Conservation (phyloP, 2,888 invertebrate genomes). For the Dendrolimus houi region DNA sequence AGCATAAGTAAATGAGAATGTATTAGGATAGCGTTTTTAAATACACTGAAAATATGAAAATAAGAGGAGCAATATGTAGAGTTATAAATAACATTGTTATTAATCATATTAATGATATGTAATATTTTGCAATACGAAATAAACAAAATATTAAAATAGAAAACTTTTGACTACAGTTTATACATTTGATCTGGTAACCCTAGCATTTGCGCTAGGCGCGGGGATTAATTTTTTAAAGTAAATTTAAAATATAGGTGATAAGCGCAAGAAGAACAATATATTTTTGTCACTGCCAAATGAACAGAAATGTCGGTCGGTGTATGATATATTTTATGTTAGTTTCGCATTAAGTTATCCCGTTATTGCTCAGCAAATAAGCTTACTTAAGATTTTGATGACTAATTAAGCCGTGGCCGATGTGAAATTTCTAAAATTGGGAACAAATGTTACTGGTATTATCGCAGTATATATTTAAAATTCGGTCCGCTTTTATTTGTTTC, state of each 20-base stretch:
- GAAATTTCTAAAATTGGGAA: constrained; percentile 25
- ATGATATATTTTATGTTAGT: constrained; percentile 23
- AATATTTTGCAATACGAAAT: no score
- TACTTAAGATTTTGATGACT: constrained; percentile 17
- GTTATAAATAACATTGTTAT: no score
- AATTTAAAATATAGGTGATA: constrained; percentile 15
- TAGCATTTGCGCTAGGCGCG: neutral
- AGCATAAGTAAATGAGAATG: no score
- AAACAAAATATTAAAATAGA: no score
- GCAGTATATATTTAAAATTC: constrained; percentile 17
- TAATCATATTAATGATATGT: no score
- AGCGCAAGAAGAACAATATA: constrained; percentile 49
- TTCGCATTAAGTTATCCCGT: constrained; percentile 20
- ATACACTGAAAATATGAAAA: no score
- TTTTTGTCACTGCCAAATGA: constrained; percentile 70
- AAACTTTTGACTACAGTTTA: no score
- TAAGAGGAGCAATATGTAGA: no score
- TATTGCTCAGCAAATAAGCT: constrained; percentile 30
- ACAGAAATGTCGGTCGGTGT: constrained; percentile 32
- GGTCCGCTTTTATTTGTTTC: constrained; percentile 15
- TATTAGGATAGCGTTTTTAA: no score
- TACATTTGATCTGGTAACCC: neutral
- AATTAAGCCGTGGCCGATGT: neutral
- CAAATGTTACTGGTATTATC: constrained; percentile 20
- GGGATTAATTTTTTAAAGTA: neutral